A percentile compares a stretch with the other conserved stretches of the same genome.
Evolutionary conservation across 35 echinoderm and acorn worm species (phyloP).

Genomic region (Lytechinus pictus): DNA sequence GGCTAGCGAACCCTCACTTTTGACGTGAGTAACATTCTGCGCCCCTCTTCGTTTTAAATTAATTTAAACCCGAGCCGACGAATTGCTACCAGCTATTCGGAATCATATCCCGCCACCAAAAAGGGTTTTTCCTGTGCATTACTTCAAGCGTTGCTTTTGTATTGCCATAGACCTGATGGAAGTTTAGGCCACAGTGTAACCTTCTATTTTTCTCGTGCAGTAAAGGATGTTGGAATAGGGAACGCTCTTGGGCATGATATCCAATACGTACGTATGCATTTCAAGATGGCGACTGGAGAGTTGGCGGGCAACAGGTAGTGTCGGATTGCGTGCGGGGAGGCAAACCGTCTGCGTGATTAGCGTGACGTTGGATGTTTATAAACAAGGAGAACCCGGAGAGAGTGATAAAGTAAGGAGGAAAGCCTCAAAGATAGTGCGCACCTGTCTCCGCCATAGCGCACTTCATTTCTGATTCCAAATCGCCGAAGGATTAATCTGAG

Average conservation of each 20-base stretch:
- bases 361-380: slow-evolving; percentile 9
- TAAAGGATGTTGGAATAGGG: not conserved
- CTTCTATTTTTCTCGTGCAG: not conserved
- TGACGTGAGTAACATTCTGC: not conserved
- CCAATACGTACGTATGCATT: not conserved
- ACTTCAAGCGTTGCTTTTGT: not conserved
- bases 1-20: not conserved
- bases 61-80: not conserved
- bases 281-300: slow-evolving; percentile 8
- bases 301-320: slow-evolving; percentile 15
- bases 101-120: not conserved
- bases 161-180: not conserved
- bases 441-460: not conserved
- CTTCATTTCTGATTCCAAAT: slow-evolving; percentile 5
- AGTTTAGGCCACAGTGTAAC: not conserved
- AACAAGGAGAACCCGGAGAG: not conserved
- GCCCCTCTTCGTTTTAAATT: not conserved
- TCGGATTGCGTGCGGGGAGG: slow-evolving; percentile 5
- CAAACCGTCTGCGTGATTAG: slow-evolving; percentile 9
- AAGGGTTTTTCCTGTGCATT: not conserved
- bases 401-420: not conserved
- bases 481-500: not conserved
- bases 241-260: not conserved
- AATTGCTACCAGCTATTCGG: slow-evolving; percentile 9
- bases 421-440: not conserved